Base-by-base conservation (phyloP, 2,113 vertebrate genomes). In the Chaetura pelagica region DNA sequence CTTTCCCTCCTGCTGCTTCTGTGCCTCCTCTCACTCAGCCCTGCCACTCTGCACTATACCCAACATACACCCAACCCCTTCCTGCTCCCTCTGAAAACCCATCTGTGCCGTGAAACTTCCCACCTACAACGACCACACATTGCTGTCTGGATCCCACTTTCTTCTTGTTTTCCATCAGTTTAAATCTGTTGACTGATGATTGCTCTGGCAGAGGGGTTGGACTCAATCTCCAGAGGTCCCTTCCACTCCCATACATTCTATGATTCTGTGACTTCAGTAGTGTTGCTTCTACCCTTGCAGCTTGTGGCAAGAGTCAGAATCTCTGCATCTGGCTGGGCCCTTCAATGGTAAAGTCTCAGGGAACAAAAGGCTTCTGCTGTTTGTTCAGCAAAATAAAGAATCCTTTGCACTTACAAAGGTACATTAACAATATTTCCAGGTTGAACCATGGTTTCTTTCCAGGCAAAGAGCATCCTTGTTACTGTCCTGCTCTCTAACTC, bases 41-140 rank as follows among this genome's bases (percentile, higher is more conserved):
- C 51, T 68, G 71, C 64, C 59, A 17, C 73, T 6, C 87, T 77
- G 77, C 44, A 7, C 79, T 6, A 4, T 30, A 3, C 69, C 52
- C 66, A 16, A 3, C 49, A 19, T 10, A 40, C 9, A 6, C 79
- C 88, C 87, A 87, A 27, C 64, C 49, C 79, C 80, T 95, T 92
- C 76, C 83, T 94, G 90, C 76, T 94, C 69, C 49, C 67, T 84
- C 86, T 69, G 86, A 86, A 92, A 81, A 76, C 38, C 96, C 93
- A 95, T 96, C 94, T 96, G 93, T 96, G 96, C 92, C 91, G 96
- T 89, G 92, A 96, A 97, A 78, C 58, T 95, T 62, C 20, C 86
- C 92, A 89, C 92, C 94, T 90, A 95, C 96, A 48, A n/a, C 0
- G 2, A 75, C 83, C 69, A 71, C 88, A 54, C 34, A 2, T 66